phyloP scores from a whole-genome alignment of 2,797 vertebrate genomes.

The Neostethus bicornis region DNA sequence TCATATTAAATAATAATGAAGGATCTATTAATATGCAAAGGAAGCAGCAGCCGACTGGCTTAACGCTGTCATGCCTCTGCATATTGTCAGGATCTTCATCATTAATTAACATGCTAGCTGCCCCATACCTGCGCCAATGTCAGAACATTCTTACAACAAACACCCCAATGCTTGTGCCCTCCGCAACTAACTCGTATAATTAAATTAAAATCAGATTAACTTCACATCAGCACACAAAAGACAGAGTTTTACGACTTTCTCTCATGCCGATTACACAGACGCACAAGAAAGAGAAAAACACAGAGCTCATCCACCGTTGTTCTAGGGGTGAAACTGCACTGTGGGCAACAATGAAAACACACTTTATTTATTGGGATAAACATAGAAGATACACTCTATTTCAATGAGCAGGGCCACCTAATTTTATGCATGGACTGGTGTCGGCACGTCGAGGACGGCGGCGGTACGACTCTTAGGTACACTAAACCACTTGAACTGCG shows the following conservation, averaged over 20 bases:
- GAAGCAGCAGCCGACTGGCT: constrained; percentile 87
- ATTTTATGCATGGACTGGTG: constrained; percentile 67
- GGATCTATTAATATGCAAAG: constrained; percentile 91
- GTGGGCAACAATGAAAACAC: constrained; percentile 64
- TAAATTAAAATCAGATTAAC: constrained; percentile 89
- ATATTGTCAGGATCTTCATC: constrained; percentile 91
- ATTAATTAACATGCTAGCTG: constrained; percentile 90
- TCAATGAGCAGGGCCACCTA: constrained; percentile 62
- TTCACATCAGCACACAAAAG: constrained; percentile 80
- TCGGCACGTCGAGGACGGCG: constrained; percentile 53
- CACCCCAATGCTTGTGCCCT: constrained; percentile 81
- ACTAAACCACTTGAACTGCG: constrained; percentile 69
- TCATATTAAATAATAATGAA: constrained; percentile 93
- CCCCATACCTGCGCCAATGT: constrained; percentile 89
- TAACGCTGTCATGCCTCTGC: constrained; percentile 89
- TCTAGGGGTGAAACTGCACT: constrained; percentile 56
- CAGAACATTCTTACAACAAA: constrained; percentile 88
- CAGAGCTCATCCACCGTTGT: constrained; percentile 59
- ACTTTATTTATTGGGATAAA: constrained; percentile 71
- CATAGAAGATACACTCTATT: constrained; percentile 60
- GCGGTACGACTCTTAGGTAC: constrained; percentile 59
- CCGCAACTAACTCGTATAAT: constrained; percentile 81
- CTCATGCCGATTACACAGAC: constrained; percentile 28
- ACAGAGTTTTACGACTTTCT: constrained; percentile 71
- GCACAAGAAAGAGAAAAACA: neutral